These are phyloP conservation scores for Luperina testacea DNA, from an alignment of 2,888 invertebrate species.

Conservation along the genomic window DNA sequence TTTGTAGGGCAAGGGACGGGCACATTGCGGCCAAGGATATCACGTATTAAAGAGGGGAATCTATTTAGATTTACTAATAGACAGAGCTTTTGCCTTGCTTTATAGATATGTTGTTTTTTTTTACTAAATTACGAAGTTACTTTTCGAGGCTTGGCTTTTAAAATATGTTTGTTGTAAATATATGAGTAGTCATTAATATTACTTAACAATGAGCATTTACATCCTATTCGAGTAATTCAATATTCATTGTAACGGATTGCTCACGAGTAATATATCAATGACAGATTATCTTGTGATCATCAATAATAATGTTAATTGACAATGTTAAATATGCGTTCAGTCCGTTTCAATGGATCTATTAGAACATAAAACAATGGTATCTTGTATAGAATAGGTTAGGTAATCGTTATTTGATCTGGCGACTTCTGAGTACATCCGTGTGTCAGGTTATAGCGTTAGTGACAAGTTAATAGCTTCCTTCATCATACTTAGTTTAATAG, in stretches of 20 bases:
- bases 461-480: conserved; percentile 55
- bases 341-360: conserved; percentile 57
- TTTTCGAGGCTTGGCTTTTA: not conserved
- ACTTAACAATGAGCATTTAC: conserved; percentile 38
- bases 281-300: conserved; percentile 61
- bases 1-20: conserved; percentile 58
- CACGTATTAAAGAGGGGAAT: conserved; percentile 44
- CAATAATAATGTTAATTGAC: conserved; percentile 61
- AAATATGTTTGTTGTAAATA: conserved; percentile 16
- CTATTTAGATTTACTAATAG: conserved; percentile 31
- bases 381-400: conserved; percentile 31
- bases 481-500: conserved; percentile 41
- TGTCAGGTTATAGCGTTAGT: conserved; percentile 12
- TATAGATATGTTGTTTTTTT: conserved; percentile 5
- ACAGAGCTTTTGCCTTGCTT: conserved; percentile 25
- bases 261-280: conserved; percentile 57
- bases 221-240: conserved; percentile 52
- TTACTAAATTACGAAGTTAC: not conserved
- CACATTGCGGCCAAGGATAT: conserved; percentile 63
- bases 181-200: conserved; percentile 36
- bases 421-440: conserved; percentile 8
- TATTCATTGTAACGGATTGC: conserved; percentile 55
- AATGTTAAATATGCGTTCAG: conserved; percentile 52
- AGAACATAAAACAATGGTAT: conserved; percentile 50
- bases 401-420: conserved; percentile 25